Evolutionary conservation across 1,140 invertebrate species (phyloP), one percentile per base, ranked within the genome.

Genomic region (Eubasilissa regina): DNA sequence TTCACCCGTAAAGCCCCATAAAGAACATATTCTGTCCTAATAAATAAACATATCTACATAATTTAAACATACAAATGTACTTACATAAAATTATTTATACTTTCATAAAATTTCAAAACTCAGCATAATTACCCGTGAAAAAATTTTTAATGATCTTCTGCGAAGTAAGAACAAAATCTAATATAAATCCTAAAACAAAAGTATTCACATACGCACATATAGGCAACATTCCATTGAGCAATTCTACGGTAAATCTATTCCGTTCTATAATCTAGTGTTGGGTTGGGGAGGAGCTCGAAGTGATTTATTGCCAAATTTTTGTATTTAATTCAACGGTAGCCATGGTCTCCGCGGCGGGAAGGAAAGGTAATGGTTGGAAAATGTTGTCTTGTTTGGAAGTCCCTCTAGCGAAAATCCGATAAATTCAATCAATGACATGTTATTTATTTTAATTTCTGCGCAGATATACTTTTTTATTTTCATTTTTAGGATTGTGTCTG

Each of bases 291-390:
- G 44, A 78, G 75, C 43, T 35, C 66, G 25, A 56, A 55, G 74
- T 82, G 81, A 82, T 82, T 80, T 82, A 82, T 82, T 21, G 53
- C 75, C 56, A 75, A 35, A 78, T 82, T 82, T 82, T 82, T 75
- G 62, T 74, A 76, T 78, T 82, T 82, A 82, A 80, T 82, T 82
- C 81, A 79, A 82, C 81, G 78, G 62, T 35, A 58, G 58, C 53
- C 21, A 45, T 47, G 15, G 78, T 55, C 47, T 43, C 53, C 9
- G 47, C 55, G 77, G 17, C 77, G 55, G 75, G 51, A 76, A 68
- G 72, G 11, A 15, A 48, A 44, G 70, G 78, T 80, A 80, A 75
- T 75, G 78, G 78, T 35, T 62, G 74, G 51, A 75, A 80, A 78
- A 64, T 64, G 62, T 64, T 55, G 55, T 56, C 58, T 75, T 47